These are phyloP conservation scores for Chaitophorus viminalis DNA, from an alignment of 2,888 invertebrate species.

Conservation along the genomic window DNA sequence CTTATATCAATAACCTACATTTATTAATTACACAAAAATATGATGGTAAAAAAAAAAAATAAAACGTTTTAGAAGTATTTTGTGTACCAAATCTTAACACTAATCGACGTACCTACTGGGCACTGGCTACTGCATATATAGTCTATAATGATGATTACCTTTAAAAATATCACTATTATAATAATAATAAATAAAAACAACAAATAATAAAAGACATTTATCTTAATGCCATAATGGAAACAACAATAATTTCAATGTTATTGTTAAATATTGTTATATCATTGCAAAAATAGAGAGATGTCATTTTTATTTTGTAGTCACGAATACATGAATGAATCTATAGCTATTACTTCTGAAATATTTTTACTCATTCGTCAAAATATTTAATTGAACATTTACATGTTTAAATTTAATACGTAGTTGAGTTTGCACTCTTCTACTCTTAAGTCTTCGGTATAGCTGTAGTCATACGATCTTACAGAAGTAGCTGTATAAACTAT, in stretches of 20 bases:
- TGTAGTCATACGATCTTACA: no score
- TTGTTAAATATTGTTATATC: conserved; percentile 24
- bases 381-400: not conserved
- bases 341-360: not conserved
- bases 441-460: no score
- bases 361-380: not conserved
- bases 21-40: no score
- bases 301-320: conserved; percentile 28
- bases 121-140: no score
- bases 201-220: conserved; percentile 8
- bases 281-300: not conserved
- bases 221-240: conserved; percentile 9
- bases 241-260: conserved; percentile 5
- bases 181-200: not conserved
- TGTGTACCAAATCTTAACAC: not conserved
- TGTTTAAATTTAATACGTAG: no score
- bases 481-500: no score
- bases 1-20: no score
- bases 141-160: not conserved
- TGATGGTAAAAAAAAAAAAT: not conserved
- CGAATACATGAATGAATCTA: conserved; percentile 7
- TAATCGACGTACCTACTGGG: no score
- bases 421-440: no score
- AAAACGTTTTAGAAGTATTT: not conserved
- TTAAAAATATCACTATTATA: not conserved